A percentile compares a stretch with the other conserved stretches of the same genome.
Conservation (phyloP, 2,113 vertebrate genomes). For the Erythrolamprus reginae region DNA sequence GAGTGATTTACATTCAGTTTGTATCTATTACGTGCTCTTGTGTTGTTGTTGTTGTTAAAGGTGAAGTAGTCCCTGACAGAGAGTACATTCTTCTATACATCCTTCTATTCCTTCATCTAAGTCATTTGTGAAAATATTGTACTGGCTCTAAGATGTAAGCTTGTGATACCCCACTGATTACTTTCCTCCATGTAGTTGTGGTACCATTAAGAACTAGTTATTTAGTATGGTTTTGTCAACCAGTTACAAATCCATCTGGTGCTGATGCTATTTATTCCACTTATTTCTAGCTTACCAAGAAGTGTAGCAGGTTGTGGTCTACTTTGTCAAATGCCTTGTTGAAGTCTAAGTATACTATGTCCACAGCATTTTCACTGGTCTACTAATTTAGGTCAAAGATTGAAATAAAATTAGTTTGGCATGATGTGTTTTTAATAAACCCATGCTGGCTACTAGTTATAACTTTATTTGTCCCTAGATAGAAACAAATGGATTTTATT, state of each 20-base stretch:
- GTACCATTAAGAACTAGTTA: not conserved
- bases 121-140: not conserved
- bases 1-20: too few relatives aligned
- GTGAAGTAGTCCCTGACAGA: too few relatives aligned
- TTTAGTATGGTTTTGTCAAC: not conserved
- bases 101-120: not conserved
- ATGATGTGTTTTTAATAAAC: not conserved
- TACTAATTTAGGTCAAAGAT: not conserved
- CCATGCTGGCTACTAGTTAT: not conserved
- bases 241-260: not conserved
- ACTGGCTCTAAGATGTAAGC: not conserved
- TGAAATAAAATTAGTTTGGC: not conserved
- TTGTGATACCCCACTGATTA: not conserved
- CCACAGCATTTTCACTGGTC: not conserved
- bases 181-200: not conserved
- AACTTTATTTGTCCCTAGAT: not conserved
- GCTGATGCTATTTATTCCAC: not conserved
- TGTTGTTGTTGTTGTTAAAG: too few relatives aligned
- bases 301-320: not conserved
- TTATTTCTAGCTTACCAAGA: not conserved
- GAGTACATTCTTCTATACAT: too few relatives aligned
- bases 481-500: conserved; percentile 20
- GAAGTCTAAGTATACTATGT: not conserved
- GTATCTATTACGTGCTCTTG: too few relatives aligned
- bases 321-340: not conserved